These are phyloP conservation scores for Alosa sapidissima DNA, from an alignment of 2,797 vertebrate species.

Conservation along the genomic window DNA sequence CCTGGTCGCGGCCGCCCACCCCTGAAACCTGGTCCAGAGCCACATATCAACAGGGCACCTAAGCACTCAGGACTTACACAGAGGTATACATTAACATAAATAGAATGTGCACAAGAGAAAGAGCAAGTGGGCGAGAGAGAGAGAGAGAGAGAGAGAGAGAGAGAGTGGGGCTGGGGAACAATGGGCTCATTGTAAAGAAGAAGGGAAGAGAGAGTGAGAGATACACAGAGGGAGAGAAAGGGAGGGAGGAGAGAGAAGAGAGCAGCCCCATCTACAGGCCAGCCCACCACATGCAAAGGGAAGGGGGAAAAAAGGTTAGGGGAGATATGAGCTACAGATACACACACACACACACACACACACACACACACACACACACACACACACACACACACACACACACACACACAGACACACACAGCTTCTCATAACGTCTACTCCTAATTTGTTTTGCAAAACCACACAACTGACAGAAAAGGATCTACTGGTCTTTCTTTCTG, in stretches of 20 bases:
- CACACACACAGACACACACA: conserved; percentile 20
- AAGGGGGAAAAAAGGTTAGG: background rate
- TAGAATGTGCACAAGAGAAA: conserved; percentile 74
- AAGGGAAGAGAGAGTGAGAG: conserved; percentile 67
- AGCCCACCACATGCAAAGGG: conserved; percentile 8
- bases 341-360: background rate
- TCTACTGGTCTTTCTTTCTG: background rate
- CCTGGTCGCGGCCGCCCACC: background rate
- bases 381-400: conserved; percentile 12
- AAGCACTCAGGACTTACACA: conserved; percentile 72
- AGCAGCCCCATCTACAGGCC: conserved; percentile 95
- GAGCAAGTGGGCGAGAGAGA: conserved; percentile 56
- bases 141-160: conserved; percentile 50
- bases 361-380: background rate
- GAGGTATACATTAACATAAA: conserved; percentile 86
- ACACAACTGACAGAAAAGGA: background rate
- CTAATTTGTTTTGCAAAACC: background rate
- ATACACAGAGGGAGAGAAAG: conserved; percentile 60
- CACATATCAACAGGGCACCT: conserved; percentile 76
- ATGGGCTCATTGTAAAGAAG: conserved; percentile 81
- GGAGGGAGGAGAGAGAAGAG: conserved; percentile 77
- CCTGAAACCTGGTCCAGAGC: conserved; percentile 62
- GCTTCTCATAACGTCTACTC: background rate
- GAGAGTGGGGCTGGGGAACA: conserved; percentile 65
- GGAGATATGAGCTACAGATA: background rate